phyloP scores from a whole-genome alignment of 2,113 vertebrate genomes.

The Irena cyanogastra region DNA sequence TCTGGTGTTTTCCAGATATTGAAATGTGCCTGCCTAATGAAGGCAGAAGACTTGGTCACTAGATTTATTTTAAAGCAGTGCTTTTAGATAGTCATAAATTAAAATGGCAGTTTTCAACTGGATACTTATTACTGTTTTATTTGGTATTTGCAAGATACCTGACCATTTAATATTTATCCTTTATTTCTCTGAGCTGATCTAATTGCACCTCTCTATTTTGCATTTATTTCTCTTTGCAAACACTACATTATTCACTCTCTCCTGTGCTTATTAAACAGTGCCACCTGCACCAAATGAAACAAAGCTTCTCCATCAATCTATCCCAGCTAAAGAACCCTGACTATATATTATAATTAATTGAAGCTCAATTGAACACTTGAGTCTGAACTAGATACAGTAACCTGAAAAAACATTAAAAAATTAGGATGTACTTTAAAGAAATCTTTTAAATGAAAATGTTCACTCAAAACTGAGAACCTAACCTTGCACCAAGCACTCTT shows the following conservation, averaged over 20 bases:
- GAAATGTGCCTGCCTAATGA: slow-evolving; percentile 41
- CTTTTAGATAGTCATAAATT: slow-evolving; percentile 46
- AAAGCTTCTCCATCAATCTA: slow-evolving; percentile 74
- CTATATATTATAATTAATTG: slow-evolving; percentile 77
- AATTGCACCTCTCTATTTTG: slow-evolving; percentile 78
- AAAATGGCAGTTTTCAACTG: slow-evolving; percentile 45
- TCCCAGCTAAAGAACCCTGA: slow-evolving; percentile 70
- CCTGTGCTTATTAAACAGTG: slow-evolving; percentile 80
- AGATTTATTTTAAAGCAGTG: slow-evolving; percentile 48
- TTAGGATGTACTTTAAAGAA: slow-evolving; percentile 69
- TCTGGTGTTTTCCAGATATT: slow-evolving; percentile 21
- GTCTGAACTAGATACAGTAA: slow-evolving; percentile 62
- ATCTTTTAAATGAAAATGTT: slow-evolving; percentile 68
- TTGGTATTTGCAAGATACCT: slow-evolving; percentile 68
- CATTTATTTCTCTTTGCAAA: slow-evolving; percentile 79
- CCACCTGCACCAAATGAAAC: slow-evolving; percentile 80
- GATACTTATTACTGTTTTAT: slow-evolving; percentile 39
- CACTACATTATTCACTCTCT: slow-evolving; percentile 79
- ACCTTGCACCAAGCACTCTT: slow-evolving; percentile 69
- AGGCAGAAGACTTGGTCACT: slow-evolving; percentile 21
- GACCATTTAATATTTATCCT: slow-evolving; percentile 71
- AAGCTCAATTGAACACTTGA: slow-evolving; percentile 74
- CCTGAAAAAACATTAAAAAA: slow-evolving; percentile 61
- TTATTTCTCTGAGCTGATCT: slow-evolving; percentile 70
- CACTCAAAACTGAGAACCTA: slow-evolving; percentile 62